Conservation (phyloP, 2,797 vertebrate genomes). For the Coluber constrictor region DNA sequence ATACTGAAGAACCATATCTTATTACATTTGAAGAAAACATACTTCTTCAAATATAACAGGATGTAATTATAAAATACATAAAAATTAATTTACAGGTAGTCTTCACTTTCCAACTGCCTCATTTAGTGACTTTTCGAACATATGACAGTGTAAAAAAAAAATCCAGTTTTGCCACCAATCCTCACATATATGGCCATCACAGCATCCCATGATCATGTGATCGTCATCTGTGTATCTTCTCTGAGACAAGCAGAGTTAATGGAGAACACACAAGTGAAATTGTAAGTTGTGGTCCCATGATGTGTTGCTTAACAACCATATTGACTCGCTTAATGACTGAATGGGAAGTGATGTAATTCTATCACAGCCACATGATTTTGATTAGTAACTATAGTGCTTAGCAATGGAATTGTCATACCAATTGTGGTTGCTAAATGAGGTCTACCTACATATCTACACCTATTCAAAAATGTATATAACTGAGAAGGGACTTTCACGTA, state of each 20-base stretch:
- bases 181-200: background rate
- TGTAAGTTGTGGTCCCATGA: background rate
- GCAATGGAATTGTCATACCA: background rate
- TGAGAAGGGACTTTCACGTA: background rate
- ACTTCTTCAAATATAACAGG: background rate
- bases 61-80: background rate
- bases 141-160: background rate
- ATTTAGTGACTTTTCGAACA: background rate
- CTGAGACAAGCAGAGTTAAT: background rate
- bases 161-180: background rate
- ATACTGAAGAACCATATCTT: slow-evolving; percentile 47
- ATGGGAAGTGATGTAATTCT: background rate
- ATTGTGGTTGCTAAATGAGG: background rate
- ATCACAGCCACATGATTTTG: background rate
- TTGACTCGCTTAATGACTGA: background rate
- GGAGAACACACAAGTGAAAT: background rate
- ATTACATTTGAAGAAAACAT: slow-evolving; percentile 53
- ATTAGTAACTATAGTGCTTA: background rate
- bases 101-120: background rate
- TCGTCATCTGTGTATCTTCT: background rate
- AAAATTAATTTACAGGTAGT: background rate
- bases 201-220: background rate
- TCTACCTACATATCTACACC: background rate
- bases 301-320: background rate
- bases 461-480: background rate